Percentiles rank a stretch among this genome's conserved stretches.
These are phyloP conservation scores for Tyrannus savana DNA, from an alignment of 2,113 vertebrate species.

Conservation along the genomic window DNA sequence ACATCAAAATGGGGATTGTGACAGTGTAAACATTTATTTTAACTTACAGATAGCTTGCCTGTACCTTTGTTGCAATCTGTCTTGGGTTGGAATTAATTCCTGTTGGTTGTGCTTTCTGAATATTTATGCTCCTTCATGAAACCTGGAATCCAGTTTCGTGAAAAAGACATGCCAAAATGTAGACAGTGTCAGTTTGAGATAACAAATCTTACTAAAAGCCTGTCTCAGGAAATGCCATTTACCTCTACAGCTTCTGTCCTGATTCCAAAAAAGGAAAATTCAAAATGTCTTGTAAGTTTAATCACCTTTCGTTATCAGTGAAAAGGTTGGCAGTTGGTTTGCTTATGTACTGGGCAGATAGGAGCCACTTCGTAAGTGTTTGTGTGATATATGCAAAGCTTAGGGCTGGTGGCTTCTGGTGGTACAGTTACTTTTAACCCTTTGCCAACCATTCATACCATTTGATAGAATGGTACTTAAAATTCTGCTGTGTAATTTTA, in stretches of 20 bases:
- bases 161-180: not conserved
- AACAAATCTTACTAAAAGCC: slow-evolving; percentile 33
- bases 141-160: not conserved
- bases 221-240: slow-evolving; percentile 44
- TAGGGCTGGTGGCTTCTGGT: slow-evolving; percentile 26
- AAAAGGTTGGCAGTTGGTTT: slow-evolving; percentile 39
- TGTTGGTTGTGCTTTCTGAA: not conserved
- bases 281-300: slow-evolving; percentile 34
- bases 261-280: slow-evolving; percentile 56
- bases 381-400: slow-evolving; percentile 22
- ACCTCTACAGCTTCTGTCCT: slow-evolving; percentile 31
- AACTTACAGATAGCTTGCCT: not conserved
- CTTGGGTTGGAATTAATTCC: not conserved
- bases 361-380: slow-evolving; percentile 29
- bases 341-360: slow-evolving; percentile 48
- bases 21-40: not conserved
- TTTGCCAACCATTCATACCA: slow-evolving; percentile 25
- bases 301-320: slow-evolving; percentile 55
- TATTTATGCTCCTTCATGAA: not conserved
- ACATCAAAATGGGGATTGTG: not conserved
- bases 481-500: not conserved
- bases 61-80: not conserved
- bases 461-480: not conserved
- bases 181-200: not conserved
- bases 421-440: slow-evolving; percentile 50